Conservation (phyloP, 2,113 vertebrate genomes). For the Clinocottus analis region DNA sequence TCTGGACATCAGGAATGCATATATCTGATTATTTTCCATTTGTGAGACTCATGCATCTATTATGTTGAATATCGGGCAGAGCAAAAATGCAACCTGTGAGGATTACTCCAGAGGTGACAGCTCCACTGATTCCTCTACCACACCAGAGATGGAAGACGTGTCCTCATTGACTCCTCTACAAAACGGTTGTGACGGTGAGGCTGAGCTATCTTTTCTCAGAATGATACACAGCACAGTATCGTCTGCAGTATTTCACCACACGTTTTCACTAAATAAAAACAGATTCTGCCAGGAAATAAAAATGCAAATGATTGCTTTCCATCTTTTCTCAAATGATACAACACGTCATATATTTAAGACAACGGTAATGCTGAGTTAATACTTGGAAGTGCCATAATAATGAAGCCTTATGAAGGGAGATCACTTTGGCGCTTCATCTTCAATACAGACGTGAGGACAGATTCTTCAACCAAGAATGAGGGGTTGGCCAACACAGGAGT, state of each 20-base stretch:
- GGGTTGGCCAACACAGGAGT: slow-evolving; percentile 77
- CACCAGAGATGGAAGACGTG: slow-evolving; percentile 59
- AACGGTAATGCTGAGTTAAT: slow-evolving; percentile 83
- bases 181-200: slow-evolving; percentile 86
- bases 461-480: slow-evolving; percentile 53
- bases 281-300: not conserved
- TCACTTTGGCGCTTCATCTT: not conserved
- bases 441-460: slow-evolving; percentile 65
- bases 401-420: not conserved
- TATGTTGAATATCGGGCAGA: slow-evolving; percentile 57
- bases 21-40: not conserved
- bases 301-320: not conserved
- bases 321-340: slow-evolving; percentile 84
- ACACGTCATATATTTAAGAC: slow-evolving; percentile 81
- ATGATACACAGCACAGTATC: not conserved
- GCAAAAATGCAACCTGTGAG: slow-evolving; percentile 84
- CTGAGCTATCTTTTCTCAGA: not conserved
- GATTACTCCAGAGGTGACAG: slow-evolving; percentile 81
- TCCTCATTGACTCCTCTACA: slow-evolving; percentile 69
- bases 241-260: not conserved
- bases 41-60: not conserved
- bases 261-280: not conserved
- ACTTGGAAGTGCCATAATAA: not conserved
- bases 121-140: slow-evolving; percentile 57
- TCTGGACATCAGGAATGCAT: not conserved